Evolutionary conservation across 2,797 vertebrate genomes (phyloP), one percentile per base, ranked within the genome.

Genomic region (Hippoglossus hippoglossus): DNA sequence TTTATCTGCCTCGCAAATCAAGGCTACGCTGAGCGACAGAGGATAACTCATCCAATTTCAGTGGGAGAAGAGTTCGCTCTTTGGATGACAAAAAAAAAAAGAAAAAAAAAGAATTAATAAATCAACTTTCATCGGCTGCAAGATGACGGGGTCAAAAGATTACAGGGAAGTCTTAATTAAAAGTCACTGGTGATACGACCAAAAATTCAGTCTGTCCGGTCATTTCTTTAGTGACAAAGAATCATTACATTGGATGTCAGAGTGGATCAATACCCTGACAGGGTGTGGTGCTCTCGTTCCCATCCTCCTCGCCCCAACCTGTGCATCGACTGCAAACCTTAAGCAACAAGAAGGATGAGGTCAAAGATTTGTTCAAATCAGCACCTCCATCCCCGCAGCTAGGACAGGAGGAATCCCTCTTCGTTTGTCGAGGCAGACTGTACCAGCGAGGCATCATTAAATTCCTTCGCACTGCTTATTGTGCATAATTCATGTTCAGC

Each of bases 401-500:
- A 77, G 88, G 88, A 91, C 83, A 79, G 79, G 56, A 73, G 74
- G 89, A 86, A 90, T 93, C 87, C 82, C 89, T 92, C 89, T 89
- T 88, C 79, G 81, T 86, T 89, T 89, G 90, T 88, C 52, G 67
- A 82, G 87, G 83, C 85, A 82, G 82, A 79, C 87, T 82, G 87
- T 83, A 92, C 93, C 94, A 93, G 94, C 80, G 91, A 90, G 86
- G 91, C 94, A 94, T 96, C 96, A 96, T 96, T 96, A 96, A 96
- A 96, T 94, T 94, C 91, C 87, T 94, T 94, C 94, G 95, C 92
- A 89, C 94, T 93, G 91, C 91, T 93, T 92, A 91, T 86, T 92
- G 95, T 96, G 95, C 96, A 97, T 97, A 96, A 97, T 97, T 97
- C 94, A 97, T 96, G 95, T 89, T 84, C 86, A 83, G 84, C 83